These are phyloP conservation scores for Jacana jacana DNA, from an alignment of 2,113 vertebrate genomes.

Conservation along the genomic window DNA sequence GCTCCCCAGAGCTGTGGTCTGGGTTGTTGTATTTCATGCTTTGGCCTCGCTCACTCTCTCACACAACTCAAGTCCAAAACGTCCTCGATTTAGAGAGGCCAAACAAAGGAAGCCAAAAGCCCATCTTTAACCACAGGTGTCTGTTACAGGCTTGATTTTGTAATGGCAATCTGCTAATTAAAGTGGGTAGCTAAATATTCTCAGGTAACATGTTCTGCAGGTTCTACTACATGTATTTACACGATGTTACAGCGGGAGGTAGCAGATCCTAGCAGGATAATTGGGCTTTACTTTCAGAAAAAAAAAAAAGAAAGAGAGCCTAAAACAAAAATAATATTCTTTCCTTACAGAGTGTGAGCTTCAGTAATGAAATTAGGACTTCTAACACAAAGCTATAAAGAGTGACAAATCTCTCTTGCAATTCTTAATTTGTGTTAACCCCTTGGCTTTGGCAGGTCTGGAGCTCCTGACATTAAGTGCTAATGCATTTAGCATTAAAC, in stretches of 20 bases:
- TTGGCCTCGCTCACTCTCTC: background rate
- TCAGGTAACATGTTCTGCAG: background rate
- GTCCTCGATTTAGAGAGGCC: background rate
- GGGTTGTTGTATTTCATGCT: background rate
- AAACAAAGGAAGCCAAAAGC: background rate
- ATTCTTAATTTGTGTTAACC: slow-evolving; percentile 64
- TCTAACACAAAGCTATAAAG: slow-evolving; percentile 41
- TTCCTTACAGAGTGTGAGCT: background rate
- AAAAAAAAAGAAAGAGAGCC: background rate
- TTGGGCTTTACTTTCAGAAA: background rate
- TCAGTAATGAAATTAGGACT: slow-evolving; percentile 53
- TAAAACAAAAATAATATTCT: slow-evolving; percentile 46
- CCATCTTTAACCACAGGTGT: background rate
- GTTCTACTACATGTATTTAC: background rate
- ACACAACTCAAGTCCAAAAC: background rate
- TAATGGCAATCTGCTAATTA: background rate
- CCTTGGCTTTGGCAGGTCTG: slow-evolving; percentile 37
- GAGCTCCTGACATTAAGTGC: slow-evolving; percentile 60
- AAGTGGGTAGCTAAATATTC: background rate
- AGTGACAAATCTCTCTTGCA: slow-evolving; percentile 50
- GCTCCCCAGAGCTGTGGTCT: background rate
- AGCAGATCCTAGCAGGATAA: background rate
- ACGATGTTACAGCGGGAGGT: background rate
- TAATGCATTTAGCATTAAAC: slow-evolving; percentile 67
- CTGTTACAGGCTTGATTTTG: background rate